Base-by-base conservation (phyloP, 2,797 vertebrate species). In the Furcifer pardalis region DNA sequence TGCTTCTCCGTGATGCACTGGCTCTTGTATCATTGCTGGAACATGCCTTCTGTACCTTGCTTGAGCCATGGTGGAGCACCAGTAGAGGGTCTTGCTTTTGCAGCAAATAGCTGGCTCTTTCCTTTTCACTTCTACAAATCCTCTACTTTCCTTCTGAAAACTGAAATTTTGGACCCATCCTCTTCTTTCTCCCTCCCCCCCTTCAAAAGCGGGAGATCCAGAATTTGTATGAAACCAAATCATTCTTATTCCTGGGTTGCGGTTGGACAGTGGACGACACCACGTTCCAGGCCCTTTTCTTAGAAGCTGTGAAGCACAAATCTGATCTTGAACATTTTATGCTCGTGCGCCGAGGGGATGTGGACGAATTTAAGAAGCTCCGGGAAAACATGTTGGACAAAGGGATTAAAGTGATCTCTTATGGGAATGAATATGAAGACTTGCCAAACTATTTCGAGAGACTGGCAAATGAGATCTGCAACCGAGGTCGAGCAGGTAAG, bases 301-400 rank as follows among this genome's bases (percentile, higher is more conserved):
- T 98, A 84, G 98, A 99, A 94, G 98, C 98, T 0, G 97, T 99
- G 88, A 99, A 99, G 90, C 98, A 98, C 96, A 99, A 98, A 89
- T 99, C 98, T 0, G 98, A 99, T 94, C 94, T 99, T 89, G 98
- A 99, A 86, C 98, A 99, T 92, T 99, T 99, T 95, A 99, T 99
- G 98, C 96, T 99, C 0, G 98, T 99, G 84, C 96, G 98, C 69
- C 97, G 98, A 42, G 98, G 98, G 87, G 98, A 98, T 0, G 97
- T 98, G 84, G 98, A 97, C 0, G 98, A 99, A 90, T 99, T 99
- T 93, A 98, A 98, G 95, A 98, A 99, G 93, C 97, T 99, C 56
- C 96, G 98, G 0, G 98, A 99, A 95, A 98, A 99, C 95, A 98
- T 99, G 98, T 95, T 99, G 90, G 98, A 99, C 95, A 99, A 99